Conservation (phyloP, 1,140 invertebrate genomes). For the Probaryconus sp. region DNA sequence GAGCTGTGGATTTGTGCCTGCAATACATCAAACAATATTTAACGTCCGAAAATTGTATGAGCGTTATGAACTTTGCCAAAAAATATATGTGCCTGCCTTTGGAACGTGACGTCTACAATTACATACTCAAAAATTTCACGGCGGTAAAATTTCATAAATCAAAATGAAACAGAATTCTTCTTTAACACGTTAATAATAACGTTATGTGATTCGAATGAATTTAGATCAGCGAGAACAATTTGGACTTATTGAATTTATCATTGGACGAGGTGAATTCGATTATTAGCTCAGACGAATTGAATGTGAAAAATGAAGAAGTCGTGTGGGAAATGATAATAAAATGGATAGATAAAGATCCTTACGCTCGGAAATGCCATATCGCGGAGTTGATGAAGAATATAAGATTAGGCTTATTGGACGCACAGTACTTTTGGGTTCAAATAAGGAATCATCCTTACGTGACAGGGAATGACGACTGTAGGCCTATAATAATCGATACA, state of each 20-base stretch:
- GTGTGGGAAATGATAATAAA: slow-evolving; percentile 83
- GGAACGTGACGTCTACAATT: slow-evolving; percentile 83
- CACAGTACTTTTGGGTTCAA: slow-evolving; percentile 86
- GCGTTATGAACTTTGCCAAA: slow-evolving; percentile 88
- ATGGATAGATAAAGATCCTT: slow-evolving; percentile 83
- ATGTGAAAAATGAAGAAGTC: slow-evolving; percentile 82
- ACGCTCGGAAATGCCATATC: slow-evolving; percentile 82
- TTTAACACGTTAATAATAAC: neutral
- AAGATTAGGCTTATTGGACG: slow-evolving; percentile 90
- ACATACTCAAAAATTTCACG: slow-evolving; percentile 86
- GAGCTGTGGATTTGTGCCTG: slow-evolving; percentile 87
- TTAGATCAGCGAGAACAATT: slow-evolving; percentile 79
- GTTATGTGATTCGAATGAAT: too few species aligned
- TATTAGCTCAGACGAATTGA: slow-evolving; percentile 84
- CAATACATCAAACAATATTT: slow-evolving; percentile 84
- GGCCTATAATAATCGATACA: slow-evolving; percentile 86
- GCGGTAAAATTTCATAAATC: slow-evolving; percentile 74
- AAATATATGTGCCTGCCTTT: slow-evolving; percentile 86
- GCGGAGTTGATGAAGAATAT: slow-evolving; percentile 88
- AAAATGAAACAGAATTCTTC: neutral
- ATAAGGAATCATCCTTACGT: slow-evolving; percentile 84
- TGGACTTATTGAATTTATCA: slow-evolving; percentile 84
- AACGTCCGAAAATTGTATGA: slow-evolving; percentile 87
- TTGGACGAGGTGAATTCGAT: slow-evolving; percentile 84
- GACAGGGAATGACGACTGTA: slow-evolving; percentile 81